Evolutionary conservation across 2,797 vertebrate genomes (phyloP), one percentile per base, ranked within the genome.

Genomic region (Sus cebifrons): DNA sequence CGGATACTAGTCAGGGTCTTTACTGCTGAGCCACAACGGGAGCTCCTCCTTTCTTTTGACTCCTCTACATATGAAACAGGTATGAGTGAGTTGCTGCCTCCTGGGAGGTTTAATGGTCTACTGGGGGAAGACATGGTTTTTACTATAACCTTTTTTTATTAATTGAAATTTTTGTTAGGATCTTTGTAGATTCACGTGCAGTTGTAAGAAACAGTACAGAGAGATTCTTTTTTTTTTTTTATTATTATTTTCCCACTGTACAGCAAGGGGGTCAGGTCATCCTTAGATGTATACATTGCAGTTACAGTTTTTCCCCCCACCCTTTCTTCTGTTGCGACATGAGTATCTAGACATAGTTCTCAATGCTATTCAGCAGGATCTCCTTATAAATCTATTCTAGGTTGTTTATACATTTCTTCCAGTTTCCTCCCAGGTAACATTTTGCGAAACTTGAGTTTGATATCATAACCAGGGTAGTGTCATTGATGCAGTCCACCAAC

Each of bases 381-480:
- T n/a, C n/a, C n/a, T n/a, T n/a, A n/a, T n/a, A n/a, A n/a, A n/a
- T n/a, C n/a, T n/a, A n/a, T n/a, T n/a, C n/a, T n/a, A n/a, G n/a
- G n/a, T n/a, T n/a, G n/a, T n/a, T n/a, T 62, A 20, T 58, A 54
- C 1, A 6, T 89, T 79, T 85, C n/a, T 44, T 27, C 49, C 52
- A 23, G 2, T 92, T 81, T 77, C 44, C 58, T 73, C 10, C n/a
- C 86, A 13, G 71, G 56, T 93, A 88, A 70, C 62, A 85, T 40
- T 95, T 87, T 96, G 21, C 18, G 92, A 70, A 94, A 86, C 44
- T 64, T 2, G 64, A 67, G 10, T 29, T 29, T 60, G 56, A 82
- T 91, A 29, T 79, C 71, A 86, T 79, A 81, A 71, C 56, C 74
- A 78, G 64, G 25, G 20, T 17, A 70, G 5, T 54, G 11, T 23